A percentile compares a stretch with the other conserved stretches of the same genome.
These are phyloP conservation scores for Prunella strophiata DNA, from an alignment of 2,797 vertebrate genomes.

Conservation along the genomic window DNA sequence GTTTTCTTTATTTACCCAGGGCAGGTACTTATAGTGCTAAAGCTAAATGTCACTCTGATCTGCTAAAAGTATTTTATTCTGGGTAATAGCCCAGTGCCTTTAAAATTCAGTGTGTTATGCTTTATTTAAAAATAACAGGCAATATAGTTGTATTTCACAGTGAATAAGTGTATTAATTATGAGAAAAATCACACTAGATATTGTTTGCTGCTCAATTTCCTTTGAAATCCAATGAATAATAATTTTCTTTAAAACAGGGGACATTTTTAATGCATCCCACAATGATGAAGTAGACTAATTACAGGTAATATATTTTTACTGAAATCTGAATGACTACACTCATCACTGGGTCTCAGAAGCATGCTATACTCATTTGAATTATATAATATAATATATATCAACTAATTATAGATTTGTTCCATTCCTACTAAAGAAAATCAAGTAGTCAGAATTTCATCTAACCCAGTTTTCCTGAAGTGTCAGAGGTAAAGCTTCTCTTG, in stretches of 20 bases:
- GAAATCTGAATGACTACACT: conserved; percentile 56
- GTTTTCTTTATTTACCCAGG: conserved; percentile 31
- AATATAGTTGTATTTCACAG: conserved; percentile 50
- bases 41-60: conserved; percentile 23
- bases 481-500: not conserved
- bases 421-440: not conserved
- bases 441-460: not conserved
- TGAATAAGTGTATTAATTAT: conserved; percentile 65
- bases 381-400: not conserved
- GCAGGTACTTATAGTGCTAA: not conserved
- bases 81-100: conserved; percentile 23
- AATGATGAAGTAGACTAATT: conserved; percentile 60
- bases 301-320: conserved; percentile 57
- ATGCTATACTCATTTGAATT: conserved; percentile 14
- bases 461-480: not conserved
- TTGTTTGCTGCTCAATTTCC: conserved; percentile 57
- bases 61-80: conserved; percentile 26
- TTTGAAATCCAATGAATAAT: conserved; percentile 60
- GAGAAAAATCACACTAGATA: conserved; percentile 52
- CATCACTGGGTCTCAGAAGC: conserved; percentile 8
- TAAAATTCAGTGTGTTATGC: conserved; percentile 36
- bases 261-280: conserved; percentile 31
- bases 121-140: conserved; percentile 63
- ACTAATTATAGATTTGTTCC: conserved; percentile 21
- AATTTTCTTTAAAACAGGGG: conserved; percentile 47